Evolutionary conservation across 2,797 vertebrate species (phyloP), one percentile per base, ranked within the genome.

Genomic region (Chelon auratus): DNA sequence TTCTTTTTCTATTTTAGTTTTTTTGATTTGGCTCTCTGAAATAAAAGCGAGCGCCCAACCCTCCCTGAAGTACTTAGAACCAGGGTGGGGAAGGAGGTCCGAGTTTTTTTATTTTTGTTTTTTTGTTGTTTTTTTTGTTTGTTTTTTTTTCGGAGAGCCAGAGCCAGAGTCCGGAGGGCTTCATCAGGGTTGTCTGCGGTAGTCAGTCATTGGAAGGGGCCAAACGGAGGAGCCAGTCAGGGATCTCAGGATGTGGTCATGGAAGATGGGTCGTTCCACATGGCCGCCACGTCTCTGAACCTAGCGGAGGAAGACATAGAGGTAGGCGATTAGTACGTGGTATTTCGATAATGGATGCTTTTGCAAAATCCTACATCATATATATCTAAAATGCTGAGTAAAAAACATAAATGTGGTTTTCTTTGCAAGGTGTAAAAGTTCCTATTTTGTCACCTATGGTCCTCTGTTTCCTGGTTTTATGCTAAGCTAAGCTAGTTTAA

Each of bases 181-280:
- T 91, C 77, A 81, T 90, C 86, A 80, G 89, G 83, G 87, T 87
- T 87, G 89, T 90, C 88, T 75, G 85, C 84, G n/a, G 82, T 80
- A 30, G 90, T 92, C 90, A 65, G 87, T 87, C 78, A 69, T 69
- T 87, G 80, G 89, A 91, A 87, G 84, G 91, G 88, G 91, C 80
- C 90, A 83, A 89, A 86, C 78, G 73, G 88, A 89, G 77, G 88
- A 93, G 92, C 92, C 93, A 91, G 90, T 78, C 90, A 90, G 87
- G 87, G 91, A 91, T 80, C 90, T 94, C 90, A 94, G 81, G 93
- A 94, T 74, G 94, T 94, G 82, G 94, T 94, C 93, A 94, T 94
- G 84, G 94, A 93, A 62, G 93, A 93, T 79, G 93, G 93, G 86
- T 94, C 93, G 12, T 93, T 94, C 93, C 93, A 94, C 93, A 94